A percentile compares a stretch with the other conserved stretches of the same genome.
These are phyloP conservation scores for Drosophila melanogaster DNA, from an alignment of 1,140 invertebrate species.

Conservation along the genomic window Release_6_plus_ISO1_MT NC_004354.4:5776501-5777000, in stretches of 20 bases:
- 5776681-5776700: slow-evolving; percentile 7
- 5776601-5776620: not conserved
- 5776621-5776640: slow-evolving; percentile 3
- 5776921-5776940: slow-evolving; percentile 29
- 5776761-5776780: not conserved
- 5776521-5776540: not conserved
- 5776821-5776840: slow-evolving; percentile 54
- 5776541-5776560: not conserved
- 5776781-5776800: not conserved
- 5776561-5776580: slow-evolving; percentile 8
- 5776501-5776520: not conserved
- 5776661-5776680: slow-evolving; percentile 30
- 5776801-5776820: slow-evolving; percentile 39
- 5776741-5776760: not conserved
- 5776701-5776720: slow-evolving; percentile 35
- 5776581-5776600: too few species aligned
- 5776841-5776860: slow-evolving; percentile 40
- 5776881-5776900: slow-evolving; percentile 66
- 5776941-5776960: not conserved
- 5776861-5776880: slow-evolving; percentile 28
- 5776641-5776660: slow-evolving; percentile 26
- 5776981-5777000: too few species aligned
- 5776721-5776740: slow-evolving; percentile 29
- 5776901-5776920: slow-evolving; percentile 8
- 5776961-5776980: not conserved